Base-by-base conservation (phyloP, 1,140 invertebrate genomes). In the Scaptomyza graminum region DNA sequence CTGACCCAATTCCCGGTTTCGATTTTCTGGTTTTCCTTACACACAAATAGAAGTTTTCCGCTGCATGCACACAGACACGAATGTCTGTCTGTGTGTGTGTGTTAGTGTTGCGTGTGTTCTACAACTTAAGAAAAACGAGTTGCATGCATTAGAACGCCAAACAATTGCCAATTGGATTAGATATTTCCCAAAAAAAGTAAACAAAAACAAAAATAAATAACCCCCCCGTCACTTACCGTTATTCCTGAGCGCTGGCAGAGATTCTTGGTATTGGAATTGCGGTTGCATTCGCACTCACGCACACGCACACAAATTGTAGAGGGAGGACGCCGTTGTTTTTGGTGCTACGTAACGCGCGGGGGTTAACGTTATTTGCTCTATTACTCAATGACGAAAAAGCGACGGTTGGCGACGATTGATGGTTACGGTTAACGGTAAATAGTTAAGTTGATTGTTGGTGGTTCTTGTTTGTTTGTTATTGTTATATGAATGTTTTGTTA, bases 1-100 rank as follows among this genome's bases (percentile, higher is more conserved):
- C 66, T 90, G 88, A 90, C 88, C 88, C 71, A 90, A 90, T 90
- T 90, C 83, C 73, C 69, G 75, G 80, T 84, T 90, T 88, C 82
- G 83, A 88, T 90, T 90, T 90, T 90, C 88, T 88, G 88, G 88
- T 90, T 90, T 90, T 90, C 76, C 76, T 73, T 66, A 87, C 76
- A 76, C 25, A 85, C 77, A 79, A 87, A 87, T 87, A 87, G 83
- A 87, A 75, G 82, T 87, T 87, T 88, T 87, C 82, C 82, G 78
- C 78, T 82, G 71, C 16, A 65, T 72, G 73, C 69, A 68, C 72
- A 74, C 51, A 66, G 52, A 72, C 43, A 43, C 12, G 62, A 43
- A 7, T 28, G 28, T 34, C 6, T 34, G 31, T 34, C 1, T 34
- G 31, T 34, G 31, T 34, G 7, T 34, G 7, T 34, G 31, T 34